Conservation (phyloP, 2,113 vertebrate species). For the Microtus oregoni region DNA sequence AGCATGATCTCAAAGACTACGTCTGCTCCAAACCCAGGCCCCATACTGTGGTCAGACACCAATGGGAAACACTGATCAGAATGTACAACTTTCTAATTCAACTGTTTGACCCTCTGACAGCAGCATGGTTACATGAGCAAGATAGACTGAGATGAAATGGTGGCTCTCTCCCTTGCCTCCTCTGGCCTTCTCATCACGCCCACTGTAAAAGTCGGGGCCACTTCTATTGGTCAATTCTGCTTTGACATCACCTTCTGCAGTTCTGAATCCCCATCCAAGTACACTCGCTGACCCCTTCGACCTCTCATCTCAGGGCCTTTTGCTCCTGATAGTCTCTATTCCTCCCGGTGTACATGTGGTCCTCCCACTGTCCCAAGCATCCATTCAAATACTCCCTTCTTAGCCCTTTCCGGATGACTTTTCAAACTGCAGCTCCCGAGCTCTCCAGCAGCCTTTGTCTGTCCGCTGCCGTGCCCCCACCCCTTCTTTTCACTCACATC, state of each 20-base stretch:
- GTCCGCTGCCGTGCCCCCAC: background rate
- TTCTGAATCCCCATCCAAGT: background rate
- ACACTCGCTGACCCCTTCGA: background rate
- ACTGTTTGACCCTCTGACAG: background rate
- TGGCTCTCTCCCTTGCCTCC: background rate
- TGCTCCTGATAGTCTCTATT: background rate
- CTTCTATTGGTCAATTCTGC: background rate
- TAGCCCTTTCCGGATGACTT: background rate
- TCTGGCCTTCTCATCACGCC: background rate
- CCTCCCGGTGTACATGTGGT: rapidly evolving
- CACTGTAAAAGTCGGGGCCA: background rate
- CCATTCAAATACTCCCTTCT: background rate
- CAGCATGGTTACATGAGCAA: background rate
- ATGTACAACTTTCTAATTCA: background rate
- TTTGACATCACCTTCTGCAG: background rate
- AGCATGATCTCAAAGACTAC: background rate
- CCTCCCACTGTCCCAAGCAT: background rate
- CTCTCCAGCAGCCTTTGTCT: background rate
- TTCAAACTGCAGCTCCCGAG: background rate
- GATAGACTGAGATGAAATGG: background rate
- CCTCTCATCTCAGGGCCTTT: background rate
- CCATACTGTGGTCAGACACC: background rate
- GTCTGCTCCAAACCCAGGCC: background rate
- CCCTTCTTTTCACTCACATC: background rate
- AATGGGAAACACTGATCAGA: background rate